Conservation (phyloP, 2,888 invertebrate genomes). For the Meloe dianella region DNA sequence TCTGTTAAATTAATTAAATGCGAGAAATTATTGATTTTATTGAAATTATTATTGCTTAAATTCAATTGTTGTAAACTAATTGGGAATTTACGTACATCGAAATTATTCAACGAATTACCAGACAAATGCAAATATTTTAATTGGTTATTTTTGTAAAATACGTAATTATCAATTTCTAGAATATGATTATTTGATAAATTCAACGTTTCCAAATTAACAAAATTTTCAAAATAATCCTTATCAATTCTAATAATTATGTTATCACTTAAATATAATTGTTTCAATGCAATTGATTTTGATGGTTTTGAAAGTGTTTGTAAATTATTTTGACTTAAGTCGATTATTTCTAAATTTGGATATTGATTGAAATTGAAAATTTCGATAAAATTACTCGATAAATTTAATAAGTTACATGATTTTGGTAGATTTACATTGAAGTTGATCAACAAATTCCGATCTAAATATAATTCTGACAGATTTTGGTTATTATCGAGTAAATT, state of each 20-base stretch:
- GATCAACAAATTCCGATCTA: constrained; percentile 11
- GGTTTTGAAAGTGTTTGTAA: neutral
- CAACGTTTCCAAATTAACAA: constrained; percentile 2
- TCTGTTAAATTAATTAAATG: constrained; percentile 6
- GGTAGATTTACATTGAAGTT: constrained; percentile 15
- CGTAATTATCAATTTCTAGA: neutral
- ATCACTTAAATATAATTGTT: constrained; percentile 11
- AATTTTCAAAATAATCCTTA: constrained; percentile 7
- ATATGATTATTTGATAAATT: constrained; percentile 10
- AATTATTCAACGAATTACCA: neutral
- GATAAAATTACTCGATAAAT: constrained; percentile 13
- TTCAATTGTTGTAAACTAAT: neutral
- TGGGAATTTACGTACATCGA: neutral
- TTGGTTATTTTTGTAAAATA: constrained; percentile 10
- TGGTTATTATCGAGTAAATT: neutral
- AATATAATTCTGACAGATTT: constrained; percentile 1
- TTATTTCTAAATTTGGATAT: neutral
- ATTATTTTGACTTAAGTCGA: constrained; percentile 14
- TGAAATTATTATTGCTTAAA: constrained; percentile 15
- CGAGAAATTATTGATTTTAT: neutral
- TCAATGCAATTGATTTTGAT: neutral
- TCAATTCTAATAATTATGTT: neutral
- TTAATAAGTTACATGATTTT: neutral
- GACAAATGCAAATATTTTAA: neutral
- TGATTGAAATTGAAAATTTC: constrained; percentile 3